phyloP scores from a whole-genome alignment of 1,140 invertebrate species.

The Eumeta japonica region DNA sequence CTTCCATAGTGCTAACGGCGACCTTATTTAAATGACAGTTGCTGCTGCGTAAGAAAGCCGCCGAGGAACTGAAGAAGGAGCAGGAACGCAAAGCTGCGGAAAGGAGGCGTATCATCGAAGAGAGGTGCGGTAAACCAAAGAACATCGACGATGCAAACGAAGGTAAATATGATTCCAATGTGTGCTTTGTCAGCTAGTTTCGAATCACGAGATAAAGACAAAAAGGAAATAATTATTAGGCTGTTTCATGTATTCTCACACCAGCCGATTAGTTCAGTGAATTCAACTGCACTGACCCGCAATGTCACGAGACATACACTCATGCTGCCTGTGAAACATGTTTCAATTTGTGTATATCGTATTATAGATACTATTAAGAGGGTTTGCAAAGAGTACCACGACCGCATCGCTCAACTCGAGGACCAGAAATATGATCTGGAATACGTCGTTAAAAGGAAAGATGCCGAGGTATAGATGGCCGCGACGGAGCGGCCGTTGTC shows the following conservation, averaged over 20 bases:
- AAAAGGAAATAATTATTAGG: too few relatives aligned
- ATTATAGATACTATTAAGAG: constrained; percentile 73
- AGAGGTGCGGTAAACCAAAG: constrained; percentile 89
- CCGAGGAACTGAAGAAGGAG: constrained; percentile 99
- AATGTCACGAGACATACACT: too few relatives aligned
- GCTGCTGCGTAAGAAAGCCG: constrained; percentile 99
- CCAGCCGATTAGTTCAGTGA: too few relatives aligned
- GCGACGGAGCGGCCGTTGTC: constrained; percentile 22
- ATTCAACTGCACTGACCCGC: too few relatives aligned
- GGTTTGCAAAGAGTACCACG: constrained; percentile 84
- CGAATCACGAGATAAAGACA: too few relatives aligned
- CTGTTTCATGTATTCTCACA: too few relatives aligned
- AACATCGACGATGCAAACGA: constrained; percentile 88
- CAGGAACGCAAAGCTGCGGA: constrained; percentile 98
- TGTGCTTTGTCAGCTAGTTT: too few relatives aligned
- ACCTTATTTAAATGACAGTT: too few relatives aligned
- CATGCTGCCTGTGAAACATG: too few relatives aligned
- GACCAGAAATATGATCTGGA: constrained; percentile 98
- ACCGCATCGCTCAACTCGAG: constrained; percentile 85
- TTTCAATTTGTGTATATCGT: too few relatives aligned
- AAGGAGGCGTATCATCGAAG: constrained; percentile 95
- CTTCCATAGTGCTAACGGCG: too few relatives aligned
- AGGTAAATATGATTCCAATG: constrained; percentile 66
- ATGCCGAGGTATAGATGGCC: constrained; percentile 80
- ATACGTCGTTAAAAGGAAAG: constrained; percentile 95